A percentile compares a stretch with the other conserved stretches of the same genome.
Conservation (phyloP, 2,888 invertebrate genomes). For the Cetonia aurata region DNA sequence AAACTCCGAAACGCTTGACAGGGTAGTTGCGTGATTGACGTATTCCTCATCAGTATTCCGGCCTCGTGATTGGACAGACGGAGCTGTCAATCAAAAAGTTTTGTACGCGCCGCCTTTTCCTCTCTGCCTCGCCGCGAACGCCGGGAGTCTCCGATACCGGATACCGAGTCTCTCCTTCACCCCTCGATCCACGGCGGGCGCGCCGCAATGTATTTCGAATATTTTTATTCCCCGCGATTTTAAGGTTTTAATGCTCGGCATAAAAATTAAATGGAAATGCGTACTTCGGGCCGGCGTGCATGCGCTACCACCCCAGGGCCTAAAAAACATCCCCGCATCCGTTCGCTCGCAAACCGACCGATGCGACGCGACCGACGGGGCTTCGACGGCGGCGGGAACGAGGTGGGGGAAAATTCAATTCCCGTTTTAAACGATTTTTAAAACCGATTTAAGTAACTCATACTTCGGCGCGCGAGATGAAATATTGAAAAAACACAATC, state of each 20-base stretch:
- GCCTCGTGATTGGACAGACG: slow-evolving; percentile 82
- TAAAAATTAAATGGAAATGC: slow-evolving; percentile 66
- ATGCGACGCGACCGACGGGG: slow-evolving; percentile 43
- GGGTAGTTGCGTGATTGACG: slow-evolving; percentile 74
- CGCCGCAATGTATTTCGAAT: slow-evolving; percentile 64
- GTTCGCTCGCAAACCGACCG: slow-evolving; percentile 33
- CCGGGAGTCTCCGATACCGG: slow-evolving; percentile 17
- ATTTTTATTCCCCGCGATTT: slow-evolving; percentile 64
- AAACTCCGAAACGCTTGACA: slow-evolving; percentile 41
- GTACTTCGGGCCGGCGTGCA: slow-evolving; percentile 50
- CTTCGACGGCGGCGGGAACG: slow-evolving; percentile 2
- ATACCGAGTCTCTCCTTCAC: slow-evolving; percentile 25
- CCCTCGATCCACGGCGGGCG: slow-evolving; percentile 56
- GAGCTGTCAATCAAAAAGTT: slow-evolving; percentile 84
- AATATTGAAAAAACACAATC: slow-evolving; percentile 45
- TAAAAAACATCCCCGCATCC: slow-evolving; percentile 12
- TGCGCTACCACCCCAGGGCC: slow-evolving; percentile 6
- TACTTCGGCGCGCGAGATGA: slow-evolving; percentile 43
- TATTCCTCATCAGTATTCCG: slow-evolving; percentile 81
- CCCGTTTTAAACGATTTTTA: slow-evolving; percentile 67
- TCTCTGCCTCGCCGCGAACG: slow-evolving; percentile 55
- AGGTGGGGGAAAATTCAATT: slow-evolving; percentile 64
- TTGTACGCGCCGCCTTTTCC: slow-evolving; percentile 62
- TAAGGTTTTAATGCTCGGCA: slow-evolving; percentile 64
- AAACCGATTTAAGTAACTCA: slow-evolving; percentile 60